Base-by-base conservation (phyloP, 2,888 invertebrate genomes). In the Liposcelis brunnea region DNA sequence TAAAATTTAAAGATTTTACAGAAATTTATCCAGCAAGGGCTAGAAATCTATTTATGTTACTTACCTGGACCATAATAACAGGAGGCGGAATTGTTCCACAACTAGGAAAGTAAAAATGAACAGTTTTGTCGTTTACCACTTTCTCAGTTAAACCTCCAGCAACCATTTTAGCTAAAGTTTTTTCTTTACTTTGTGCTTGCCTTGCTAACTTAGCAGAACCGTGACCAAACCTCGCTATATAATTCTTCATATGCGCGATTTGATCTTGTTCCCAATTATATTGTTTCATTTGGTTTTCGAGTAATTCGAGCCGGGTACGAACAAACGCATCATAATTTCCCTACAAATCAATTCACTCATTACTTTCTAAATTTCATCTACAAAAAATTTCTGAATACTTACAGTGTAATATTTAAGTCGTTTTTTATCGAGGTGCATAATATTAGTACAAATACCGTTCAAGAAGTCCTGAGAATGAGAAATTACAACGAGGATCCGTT, bases 261-360 rank as follows among this genome's bases (percentile, higher is more conserved):
- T 98, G 97, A 65, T 94, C 93, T 63, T 99, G 98, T 65, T 99
- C 97, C 98, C 98, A 98, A 58, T 94, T 91, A 66, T 95, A 98
- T 59, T 91, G 90, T 63, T 99, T 99, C 77, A 84, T 86, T 67
- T 99, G 98, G 64, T 98, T 98, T 64, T 98, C 98, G 50, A 94
- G 68, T 55, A 95, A 68, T 61, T 99, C 98, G 72, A 83, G 72
- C 50, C 94, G 72, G 2, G 97, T 99, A 53, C 86, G 80, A 7
- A 90, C 76, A 60, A 97, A 99, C 2, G 89, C 83, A 63, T 99
- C 98, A 62, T 97, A 99, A 68, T 97, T 97, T 55, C 77, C 76
- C 72, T 73, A 55, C n/a, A 64, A 49, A 26, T 2, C 8, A 18
- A 40, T n/a, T 16, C 10, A 10, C n/a, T 15, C n/a, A 42, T n/a